Percentiles rank a stretch among this genome's conserved stretches.
Conservation (phyloP, 92 coral and sea anemone species). For the Epizoanthus fatuus region DNA sequence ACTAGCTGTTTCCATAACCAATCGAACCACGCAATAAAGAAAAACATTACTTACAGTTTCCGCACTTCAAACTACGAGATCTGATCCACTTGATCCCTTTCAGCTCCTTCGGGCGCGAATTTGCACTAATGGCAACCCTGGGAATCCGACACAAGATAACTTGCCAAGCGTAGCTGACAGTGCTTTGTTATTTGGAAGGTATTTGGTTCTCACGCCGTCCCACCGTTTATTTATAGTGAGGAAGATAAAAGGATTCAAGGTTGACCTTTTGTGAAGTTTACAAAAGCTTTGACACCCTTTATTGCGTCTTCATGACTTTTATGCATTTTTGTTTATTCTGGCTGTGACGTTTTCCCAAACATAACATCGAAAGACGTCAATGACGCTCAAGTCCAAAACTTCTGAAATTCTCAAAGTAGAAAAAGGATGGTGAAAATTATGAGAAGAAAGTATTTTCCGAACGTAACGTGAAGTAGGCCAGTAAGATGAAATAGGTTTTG, state of each 20-base stretch:
- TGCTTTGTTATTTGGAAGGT: constrained; percentile 13
- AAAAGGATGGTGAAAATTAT: background rate
- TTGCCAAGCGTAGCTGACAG: constrained; percentile 20
- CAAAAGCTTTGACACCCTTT: constrained; percentile 20
- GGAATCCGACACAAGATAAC: background rate
- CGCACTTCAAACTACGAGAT: background rate
- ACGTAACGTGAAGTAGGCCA: background rate
- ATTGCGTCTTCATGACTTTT: constrained; percentile 7
- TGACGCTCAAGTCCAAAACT: background rate
- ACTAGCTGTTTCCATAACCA: background rate
- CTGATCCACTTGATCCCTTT: background rate
- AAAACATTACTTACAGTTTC: background rate
- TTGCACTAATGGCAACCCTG: constrained; percentile 6
- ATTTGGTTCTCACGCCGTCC: constrained; percentile 31
- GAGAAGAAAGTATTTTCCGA: background rate
- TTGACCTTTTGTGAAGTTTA: constrained; percentile 25
- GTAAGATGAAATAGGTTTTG: background rate
- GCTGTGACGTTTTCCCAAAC: background rate
- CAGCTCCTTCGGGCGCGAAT: background rate
- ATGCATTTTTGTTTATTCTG: constrained; percentile 14
- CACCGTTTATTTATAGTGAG: constrained; percentile 15
- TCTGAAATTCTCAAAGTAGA: constrained; percentile 3
- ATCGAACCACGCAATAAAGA: background rate
- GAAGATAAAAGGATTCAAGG: constrained; percentile 22
- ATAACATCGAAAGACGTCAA: constrained; percentile 11